phyloP scores from a whole-genome alignment of 2,797 vertebrate genomes.

The Epinephelus awoara region DNA sequence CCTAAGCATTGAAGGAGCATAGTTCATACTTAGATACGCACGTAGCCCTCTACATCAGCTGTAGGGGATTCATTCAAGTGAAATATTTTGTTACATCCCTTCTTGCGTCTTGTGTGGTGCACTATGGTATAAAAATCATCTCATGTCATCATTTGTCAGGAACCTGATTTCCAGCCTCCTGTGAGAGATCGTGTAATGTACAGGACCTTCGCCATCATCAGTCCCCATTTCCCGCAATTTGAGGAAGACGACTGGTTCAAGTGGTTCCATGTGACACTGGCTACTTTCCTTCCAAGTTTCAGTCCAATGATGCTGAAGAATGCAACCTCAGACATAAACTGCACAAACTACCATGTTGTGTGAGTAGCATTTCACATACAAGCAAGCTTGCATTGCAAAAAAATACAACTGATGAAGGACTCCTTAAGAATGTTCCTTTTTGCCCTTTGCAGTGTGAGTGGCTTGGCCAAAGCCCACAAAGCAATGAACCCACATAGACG shows the following conservation, averaged over 20 bases:
- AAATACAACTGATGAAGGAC: not conserved
- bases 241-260: slow-evolving; percentile 1
- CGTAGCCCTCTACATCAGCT: no score
- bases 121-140: not conserved
- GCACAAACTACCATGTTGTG: slow-evolving; percentile 70
- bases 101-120: no score
- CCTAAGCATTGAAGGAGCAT: no score
- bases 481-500: no score
- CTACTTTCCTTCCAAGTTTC: slow-evolving; percentile 65
- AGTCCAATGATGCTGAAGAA: slow-evolving; percentile 58
- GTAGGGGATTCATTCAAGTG: no score
- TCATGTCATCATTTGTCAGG: slow-evolving; percentile 38
- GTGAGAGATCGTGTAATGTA: slow-evolving; percentile 65
- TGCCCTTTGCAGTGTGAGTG: no score
- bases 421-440: no score
- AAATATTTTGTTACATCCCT: no score
- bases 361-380: slow-evolving; percentile 40
- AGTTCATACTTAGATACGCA: no score
- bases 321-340: slow-evolving; percentile 41
- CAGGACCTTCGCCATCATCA: slow-evolving; percentile 59
- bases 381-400: no score
- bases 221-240: not conserved
- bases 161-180: slow-evolving; percentile 35
- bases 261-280: slow-evolving; percentile 63
- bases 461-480: no score